Evolutionary conservation across 2,888 invertebrate genomes (phyloP), one percentile per base, ranked within the genome.

Genomic region (Chymomyza fuscimana): DNA sequence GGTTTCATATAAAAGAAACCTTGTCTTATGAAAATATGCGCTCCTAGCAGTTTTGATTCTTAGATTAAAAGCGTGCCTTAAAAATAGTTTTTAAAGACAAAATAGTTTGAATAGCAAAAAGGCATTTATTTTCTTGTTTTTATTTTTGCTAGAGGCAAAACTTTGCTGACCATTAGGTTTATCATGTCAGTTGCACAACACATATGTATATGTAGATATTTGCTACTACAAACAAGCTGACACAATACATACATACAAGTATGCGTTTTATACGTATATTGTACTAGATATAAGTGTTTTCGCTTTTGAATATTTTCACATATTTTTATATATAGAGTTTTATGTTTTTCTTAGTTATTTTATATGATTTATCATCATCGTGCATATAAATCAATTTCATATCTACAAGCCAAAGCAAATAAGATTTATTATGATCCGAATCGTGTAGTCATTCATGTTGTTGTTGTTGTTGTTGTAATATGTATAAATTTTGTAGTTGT

Each of bases 381-480:
- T 74, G 50, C 67, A 65, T 40, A 72, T 76, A 76, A 75, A 76
- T 76, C 72, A 72, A 76, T 75, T 76, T 76, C 65, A 71, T 71
- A 67, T 65, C 65, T 36, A 59, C 65, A 54, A 67, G 58, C 52
- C 64, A 60, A 61, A 70, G 60, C 69, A 66, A 69, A 72, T 67
- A 64, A 64, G 70, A 76, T 73, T 76, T 69, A 73, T 70, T 74
- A 65, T 67, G 56, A 70, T 74, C 67, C 67, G 52, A 67, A 67
- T 67, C 67, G 54, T 59, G 65, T 65, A 52, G 51, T 51, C 32
- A 25, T 16, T 16, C 6, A 5, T 51, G n/a, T 29, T 51, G 16
- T n/a, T 36, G 52, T 64, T 51, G n/a, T 29, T 51, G 16, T n/a
- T 60, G 9, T 32, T 32, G 32, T 62, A 25, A 32, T 32, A 32